Evolutionary conservation across 2,888 invertebrate genomes (phyloP), one percentile per base, ranked within the genome.

Genomic region (Epirrhoe alternata): DNA sequence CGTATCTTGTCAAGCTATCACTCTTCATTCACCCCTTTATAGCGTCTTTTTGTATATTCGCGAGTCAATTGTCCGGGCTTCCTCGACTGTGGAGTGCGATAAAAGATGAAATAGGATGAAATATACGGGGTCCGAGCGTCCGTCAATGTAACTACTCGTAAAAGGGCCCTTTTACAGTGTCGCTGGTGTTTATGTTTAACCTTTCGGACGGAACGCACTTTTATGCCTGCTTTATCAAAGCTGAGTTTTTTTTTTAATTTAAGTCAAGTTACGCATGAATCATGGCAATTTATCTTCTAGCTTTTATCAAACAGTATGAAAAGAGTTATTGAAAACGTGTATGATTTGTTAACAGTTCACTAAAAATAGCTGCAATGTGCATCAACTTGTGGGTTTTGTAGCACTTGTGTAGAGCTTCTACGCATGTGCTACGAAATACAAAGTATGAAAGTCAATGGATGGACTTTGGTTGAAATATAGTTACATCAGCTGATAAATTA

Each of bases 31-130:
- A 75, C 77, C 77, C 74, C 73, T 77, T 72, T 74, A 69, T 76
- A 80, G 73, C 77, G 76, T 83, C 80, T 82, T 79, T 82, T 83
- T 76, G 80, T 81, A 73, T 77, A 78, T 81, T 76, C 77, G 74
- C 74, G 78, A 80, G 79, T 82, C 85, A 84, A 87, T 89, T 87
- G 87, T 87, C 78, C 83, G 81, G 77, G 82, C 65, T 78, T 84
- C 75, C 78, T 86, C 84, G 80, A 72, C 82, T 83, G 86, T 84
- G 78, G 80, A 80, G 78, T 80, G 83, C 77, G 85, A 90, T 89
- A 89, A 89, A 87, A 84, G 77, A 82, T 78, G 89, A 87, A 88
- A 89, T 64, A 87, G 85, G 86, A 89, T 88, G 87, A 89, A 85
- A 86, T 88, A 89, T 87, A 82, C 79, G 74, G 77, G 77, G 73